Conservation (phyloP, 2,797 vertebrate genomes). For the Malacoctenus gilli region DNA sequence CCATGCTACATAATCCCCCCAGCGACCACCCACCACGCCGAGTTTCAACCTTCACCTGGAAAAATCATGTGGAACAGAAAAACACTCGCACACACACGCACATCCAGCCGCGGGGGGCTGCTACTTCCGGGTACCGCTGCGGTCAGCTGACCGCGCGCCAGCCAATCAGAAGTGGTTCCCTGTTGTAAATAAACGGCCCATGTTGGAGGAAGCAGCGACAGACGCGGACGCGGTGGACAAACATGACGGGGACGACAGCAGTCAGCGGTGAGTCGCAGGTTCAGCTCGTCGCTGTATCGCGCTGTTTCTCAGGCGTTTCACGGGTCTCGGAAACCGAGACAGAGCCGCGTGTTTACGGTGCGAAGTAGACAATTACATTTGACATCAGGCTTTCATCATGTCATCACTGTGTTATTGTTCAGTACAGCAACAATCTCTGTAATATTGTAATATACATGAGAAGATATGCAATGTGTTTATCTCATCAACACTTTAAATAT, state of each 20-base stretch:
- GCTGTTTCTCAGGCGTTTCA: too few relatives aligned
- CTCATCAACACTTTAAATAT: too few relatives aligned
- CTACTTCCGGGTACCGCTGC: neutral
- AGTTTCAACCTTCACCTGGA: constrained; percentile 60
- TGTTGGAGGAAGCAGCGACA: neutral
- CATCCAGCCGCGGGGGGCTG: neutral
- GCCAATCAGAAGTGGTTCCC: constrained; percentile 57
- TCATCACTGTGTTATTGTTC: too few relatives aligned
- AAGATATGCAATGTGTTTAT: too few relatives aligned
- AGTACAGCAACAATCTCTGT: too few relatives aligned
- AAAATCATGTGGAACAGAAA: neutral
- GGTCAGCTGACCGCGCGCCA: constrained; percentile 57
- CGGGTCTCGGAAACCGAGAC: too few relatives aligned
- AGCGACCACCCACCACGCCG: neutral
- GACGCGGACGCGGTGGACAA: neutral
- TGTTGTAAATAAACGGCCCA: constrained; percentile 44
- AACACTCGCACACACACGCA: neutral
- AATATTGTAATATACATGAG: too few relatives aligned
- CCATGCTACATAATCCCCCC: neutral
- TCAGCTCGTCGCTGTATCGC: too few relatives aligned
- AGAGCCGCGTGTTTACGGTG: too few relatives aligned
- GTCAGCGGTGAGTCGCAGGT: constrained; percentile 53
- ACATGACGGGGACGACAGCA: constrained; percentile 33
- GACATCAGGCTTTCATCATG: too few relatives aligned
- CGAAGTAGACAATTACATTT: too few relatives aligned